phyloP scores from a whole-genome alignment of 2,797 vertebrate genomes.

The Orestias chungarensis region DNA sequence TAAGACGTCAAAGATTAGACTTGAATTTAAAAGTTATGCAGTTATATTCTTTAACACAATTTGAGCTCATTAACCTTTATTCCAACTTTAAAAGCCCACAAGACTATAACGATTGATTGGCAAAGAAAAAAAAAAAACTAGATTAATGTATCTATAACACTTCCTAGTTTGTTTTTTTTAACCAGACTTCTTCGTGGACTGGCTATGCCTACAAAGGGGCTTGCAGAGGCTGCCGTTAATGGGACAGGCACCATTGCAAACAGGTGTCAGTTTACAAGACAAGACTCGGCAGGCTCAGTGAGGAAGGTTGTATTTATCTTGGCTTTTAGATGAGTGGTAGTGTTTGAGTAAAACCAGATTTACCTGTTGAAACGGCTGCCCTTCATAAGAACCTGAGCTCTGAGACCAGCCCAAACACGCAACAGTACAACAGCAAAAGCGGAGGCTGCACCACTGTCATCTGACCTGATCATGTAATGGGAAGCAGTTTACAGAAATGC shows the following conservation, averaged over 20 bases:
- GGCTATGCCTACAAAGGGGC: neutral
- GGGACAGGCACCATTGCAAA: neutral
- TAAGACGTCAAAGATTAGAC: neutral
- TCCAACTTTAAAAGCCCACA: neutral
- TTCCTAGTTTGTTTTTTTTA: neutral
- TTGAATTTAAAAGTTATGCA: neutral
- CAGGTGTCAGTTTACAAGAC: neutral
- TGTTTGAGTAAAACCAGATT: conserved; percentile 45
- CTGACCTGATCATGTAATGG: neutral
- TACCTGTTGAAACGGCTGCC: conserved; percentile 46
- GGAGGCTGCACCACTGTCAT: neutral
- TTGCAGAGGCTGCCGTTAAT: neutral
- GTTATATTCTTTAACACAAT: too few species aligned
- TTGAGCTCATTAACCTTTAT: neutral
- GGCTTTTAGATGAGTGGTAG: conserved; percentile 26
- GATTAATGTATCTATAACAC: too few species aligned
- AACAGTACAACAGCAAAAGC: conserved; percentile 8
- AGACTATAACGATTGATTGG: too few species aligned
- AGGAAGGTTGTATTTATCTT: conserved; percentile 7
- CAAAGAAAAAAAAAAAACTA: too few species aligned
- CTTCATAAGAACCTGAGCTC: conserved; percentile 14
- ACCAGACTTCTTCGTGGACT: neutral
- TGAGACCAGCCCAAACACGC: conserved; percentile 48
- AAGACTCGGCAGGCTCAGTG: neutral
- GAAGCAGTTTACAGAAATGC: neutral